A percentile compares a stretch with the other conserved stretches of the same genome.
phyloP scores from a whole-genome alignment of 2,888 invertebrate species.

The Morinoia aosen region DNA sequence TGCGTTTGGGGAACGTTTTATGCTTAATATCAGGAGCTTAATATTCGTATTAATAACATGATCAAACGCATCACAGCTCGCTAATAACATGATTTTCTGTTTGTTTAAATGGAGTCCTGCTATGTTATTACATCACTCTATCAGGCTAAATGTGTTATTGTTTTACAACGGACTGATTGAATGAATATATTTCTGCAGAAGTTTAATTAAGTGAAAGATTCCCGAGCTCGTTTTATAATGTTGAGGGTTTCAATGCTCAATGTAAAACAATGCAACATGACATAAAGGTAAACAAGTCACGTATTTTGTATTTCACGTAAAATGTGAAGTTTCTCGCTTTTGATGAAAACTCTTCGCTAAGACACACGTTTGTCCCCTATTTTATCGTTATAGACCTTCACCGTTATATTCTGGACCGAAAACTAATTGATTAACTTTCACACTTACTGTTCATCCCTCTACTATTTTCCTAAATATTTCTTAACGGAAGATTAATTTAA shows the following conservation, averaged over 20 bases:
- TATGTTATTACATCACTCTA: background rate
- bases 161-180: background rate
- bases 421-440: background rate
- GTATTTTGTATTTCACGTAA: background rate
- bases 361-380: background rate
- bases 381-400: background rate
- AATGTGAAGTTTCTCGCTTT: background rate
- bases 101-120: background rate
- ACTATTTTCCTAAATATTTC: background rate
- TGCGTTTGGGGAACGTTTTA: background rate
- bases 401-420: background rate
- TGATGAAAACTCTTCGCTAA: background rate
- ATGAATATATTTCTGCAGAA: background rate
- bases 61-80: background rate
- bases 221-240: too few relatives aligned
- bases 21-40: background rate
- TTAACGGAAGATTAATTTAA: background rate
- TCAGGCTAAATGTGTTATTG: background rate
- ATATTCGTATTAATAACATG: background rate
- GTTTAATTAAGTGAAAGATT: background rate
- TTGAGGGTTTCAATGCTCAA: too few relatives aligned
- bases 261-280: too few relatives aligned
- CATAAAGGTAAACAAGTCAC: background rate
- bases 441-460: background rate
- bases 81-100: background rate